Percentiles rank a stretch among this genome's conserved stretches.
Conservation (phyloP, 2,888 invertebrate genomes). For the Euzophera pinguis region DNA sequence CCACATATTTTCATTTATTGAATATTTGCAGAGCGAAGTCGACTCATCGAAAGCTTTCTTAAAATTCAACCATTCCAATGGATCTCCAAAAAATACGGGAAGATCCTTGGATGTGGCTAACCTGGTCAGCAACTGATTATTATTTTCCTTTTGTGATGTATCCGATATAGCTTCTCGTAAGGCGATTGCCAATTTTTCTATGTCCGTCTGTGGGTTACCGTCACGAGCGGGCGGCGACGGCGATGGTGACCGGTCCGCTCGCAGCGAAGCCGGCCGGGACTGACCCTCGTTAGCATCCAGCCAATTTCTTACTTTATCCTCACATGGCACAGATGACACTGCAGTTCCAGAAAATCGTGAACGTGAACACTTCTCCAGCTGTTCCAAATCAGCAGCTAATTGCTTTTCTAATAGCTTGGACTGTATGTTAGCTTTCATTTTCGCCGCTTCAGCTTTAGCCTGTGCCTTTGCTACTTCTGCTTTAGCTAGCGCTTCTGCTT, state of each 20-base stretch:
- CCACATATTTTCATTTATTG: not conserved
- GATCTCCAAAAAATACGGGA: constrained; percentile 11
- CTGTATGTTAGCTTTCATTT: not conserved
- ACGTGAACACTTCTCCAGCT: not conserved
- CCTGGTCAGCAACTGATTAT: not conserved
- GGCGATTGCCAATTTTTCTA: not conserved
- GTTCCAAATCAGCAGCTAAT: not conserved
- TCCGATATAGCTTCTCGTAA: not conserved
- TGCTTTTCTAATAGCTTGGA: not conserved
- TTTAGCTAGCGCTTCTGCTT: not conserved
- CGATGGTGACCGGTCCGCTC: not conserved
- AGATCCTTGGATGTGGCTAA: constrained; percentile 12
- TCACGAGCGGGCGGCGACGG: not conserved
- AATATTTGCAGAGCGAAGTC: constrained; percentile 12
- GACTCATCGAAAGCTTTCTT: constrained; percentile 8
- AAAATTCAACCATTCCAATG: constrained; percentile 10
- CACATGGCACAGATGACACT: not conserved
- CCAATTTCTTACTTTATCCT: not conserved
- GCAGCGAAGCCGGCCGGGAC: not conserved
- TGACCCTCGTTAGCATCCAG: not conserved
- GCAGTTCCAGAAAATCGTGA: not conserved
- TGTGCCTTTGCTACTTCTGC: not conserved
- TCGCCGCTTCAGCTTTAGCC: not conserved
- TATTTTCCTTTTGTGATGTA: not conserved
- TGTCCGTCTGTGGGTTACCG: not conserved